phyloP scores from a whole-genome alignment of 2,888 invertebrate species.

The Neria commutata region DNA sequence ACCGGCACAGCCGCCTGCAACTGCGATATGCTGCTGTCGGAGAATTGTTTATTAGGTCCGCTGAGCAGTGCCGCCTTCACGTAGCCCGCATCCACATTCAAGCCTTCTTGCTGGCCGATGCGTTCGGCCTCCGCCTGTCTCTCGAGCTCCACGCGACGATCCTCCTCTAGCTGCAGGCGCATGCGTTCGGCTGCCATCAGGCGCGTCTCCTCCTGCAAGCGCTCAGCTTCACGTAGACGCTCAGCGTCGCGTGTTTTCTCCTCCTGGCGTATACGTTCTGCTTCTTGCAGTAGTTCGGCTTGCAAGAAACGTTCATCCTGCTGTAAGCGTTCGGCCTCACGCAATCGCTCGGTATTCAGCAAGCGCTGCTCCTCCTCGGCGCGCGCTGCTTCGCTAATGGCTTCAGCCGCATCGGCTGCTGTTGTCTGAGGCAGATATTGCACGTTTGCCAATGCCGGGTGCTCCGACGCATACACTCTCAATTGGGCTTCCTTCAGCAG shows the following conservation, averaged over 20 bases:
- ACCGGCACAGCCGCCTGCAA: slow-evolving; percentile 11
- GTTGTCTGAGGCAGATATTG: slow-evolving; percentile 25
- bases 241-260: slow-evolving; percentile 38
- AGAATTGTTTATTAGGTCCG: slow-evolving; percentile 16
- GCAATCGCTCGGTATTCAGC: slow-evolving; percentile 16
- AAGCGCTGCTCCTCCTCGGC: slow-evolving; percentile 36
- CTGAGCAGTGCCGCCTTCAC: slow-evolving; percentile 9
- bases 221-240: slow-evolving; percentile 35
- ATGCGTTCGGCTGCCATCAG: slow-evolving; percentile 39
- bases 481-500: slow-evolving; percentile 37
- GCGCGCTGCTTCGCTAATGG: slow-evolving; percentile 27
- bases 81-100: slow-evolving; percentile 11
- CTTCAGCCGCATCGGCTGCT: not conserved
- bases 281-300: slow-evolving; percentile 35
- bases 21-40: too few relatives aligned
- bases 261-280: slow-evolving; percentile 40
- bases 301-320: slow-evolving; percentile 36
- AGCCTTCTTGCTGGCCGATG: slow-evolving; percentile 25
- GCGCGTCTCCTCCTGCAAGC: slow-evolving; percentile 26
- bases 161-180: slow-evolving; percentile 34
- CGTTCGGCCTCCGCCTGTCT: slow-evolving; percentile 28
- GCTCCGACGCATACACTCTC: slow-evolving; percentile 26
- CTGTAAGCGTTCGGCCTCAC: slow-evolving; percentile 30
- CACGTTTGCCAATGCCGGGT: slow-evolving; percentile 9
- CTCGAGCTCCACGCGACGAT: slow-evolving; percentile 34